Percentiles rank a stretch among this genome's conserved stretches.
phyloP scores from a whole-genome alignment of 23 tunicate species.

The Oikopleura dioica region DNA sequence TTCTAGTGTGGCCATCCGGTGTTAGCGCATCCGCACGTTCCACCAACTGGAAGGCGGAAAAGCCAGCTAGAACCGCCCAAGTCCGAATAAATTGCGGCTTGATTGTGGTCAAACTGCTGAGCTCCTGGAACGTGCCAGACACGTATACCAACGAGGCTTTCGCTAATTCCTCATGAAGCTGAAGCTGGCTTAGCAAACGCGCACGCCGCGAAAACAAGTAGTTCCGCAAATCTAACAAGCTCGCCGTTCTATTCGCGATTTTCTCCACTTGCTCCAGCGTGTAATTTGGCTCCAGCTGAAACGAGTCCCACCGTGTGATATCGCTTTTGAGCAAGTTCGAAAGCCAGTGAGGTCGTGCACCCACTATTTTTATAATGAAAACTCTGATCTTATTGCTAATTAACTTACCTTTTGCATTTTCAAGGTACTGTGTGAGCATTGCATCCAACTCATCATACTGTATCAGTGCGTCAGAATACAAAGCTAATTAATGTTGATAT shows the following conservation, averaged over 20 bases:
- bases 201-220: slow-evolving; percentile 46
- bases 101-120: not conserved
- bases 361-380: not conserved
- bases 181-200: not conserved
- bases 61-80: slow-evolving; percentile 1
- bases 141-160: not conserved
- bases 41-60: too few relatives aligned
- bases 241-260: slow-evolving; percentile 32
- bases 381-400: too few relatives aligned
- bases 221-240: slow-evolving; percentile 55
- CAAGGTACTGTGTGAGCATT: slow-evolving; percentile 91
- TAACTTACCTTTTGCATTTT: slow-evolving; percentile 78
- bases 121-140: not conserved
- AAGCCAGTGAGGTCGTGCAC: slow-evolving; percentile 80
- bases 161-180: not conserved
- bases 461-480: slow-evolving; percentile 42
- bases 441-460: slow-evolving; percentile 99
- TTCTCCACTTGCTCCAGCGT: slow-evolving; percentile 32
- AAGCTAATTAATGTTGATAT: too few relatives aligned
- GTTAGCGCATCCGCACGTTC: too few relatives aligned
- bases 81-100: not conserved
- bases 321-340: slow-evolving; percentile 29
- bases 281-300: slow-evolving; percentile 46
- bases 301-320: slow-evolving; percentile 45
- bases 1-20: too few relatives aligned